Conservation (phyloP, 2,797 vertebrate species). For the Catamblyrhynchus diadema region DNA sequence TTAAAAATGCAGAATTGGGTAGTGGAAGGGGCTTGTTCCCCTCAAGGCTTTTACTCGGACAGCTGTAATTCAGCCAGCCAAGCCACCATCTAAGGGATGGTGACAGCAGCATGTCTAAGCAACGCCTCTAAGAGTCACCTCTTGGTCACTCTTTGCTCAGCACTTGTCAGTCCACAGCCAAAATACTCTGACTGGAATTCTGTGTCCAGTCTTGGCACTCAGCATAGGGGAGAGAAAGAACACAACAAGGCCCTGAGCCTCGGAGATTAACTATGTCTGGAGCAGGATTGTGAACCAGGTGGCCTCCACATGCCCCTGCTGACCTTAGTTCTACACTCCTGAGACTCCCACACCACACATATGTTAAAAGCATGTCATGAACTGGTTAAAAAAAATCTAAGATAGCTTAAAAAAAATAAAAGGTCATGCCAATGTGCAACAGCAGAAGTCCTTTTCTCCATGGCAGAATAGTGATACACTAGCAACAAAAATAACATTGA, state of each 20-base stretch:
- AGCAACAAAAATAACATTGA: not conserved
- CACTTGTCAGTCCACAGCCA: not conserved
- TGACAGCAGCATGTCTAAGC: not conserved
- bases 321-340: not conserved
- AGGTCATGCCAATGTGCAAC: not conserved
- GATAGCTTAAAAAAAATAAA: not conserved
- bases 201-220: not conserved
- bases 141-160: not conserved
- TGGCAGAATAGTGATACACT: not conserved
- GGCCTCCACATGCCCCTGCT: rapidly evolving
- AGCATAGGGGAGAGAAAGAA: not conserved
- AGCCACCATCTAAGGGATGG: not conserved
- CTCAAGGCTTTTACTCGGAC: not conserved
- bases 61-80: not conserved
- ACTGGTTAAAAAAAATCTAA: not conserved
- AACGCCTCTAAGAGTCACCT: not conserved
- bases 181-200: not conserved
- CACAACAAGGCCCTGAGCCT: not conserved
- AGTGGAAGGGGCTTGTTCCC: not conserved
- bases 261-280: not conserved
- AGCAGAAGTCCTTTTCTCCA: not conserved
- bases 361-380: not conserved
- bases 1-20: not conserved
- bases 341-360: not conserved
- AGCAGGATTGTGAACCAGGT: not conserved